Evolutionary conservation across 2,797 vertebrate genomes (phyloP).

Genomic region (Hafferia zeledoni): DNA sequence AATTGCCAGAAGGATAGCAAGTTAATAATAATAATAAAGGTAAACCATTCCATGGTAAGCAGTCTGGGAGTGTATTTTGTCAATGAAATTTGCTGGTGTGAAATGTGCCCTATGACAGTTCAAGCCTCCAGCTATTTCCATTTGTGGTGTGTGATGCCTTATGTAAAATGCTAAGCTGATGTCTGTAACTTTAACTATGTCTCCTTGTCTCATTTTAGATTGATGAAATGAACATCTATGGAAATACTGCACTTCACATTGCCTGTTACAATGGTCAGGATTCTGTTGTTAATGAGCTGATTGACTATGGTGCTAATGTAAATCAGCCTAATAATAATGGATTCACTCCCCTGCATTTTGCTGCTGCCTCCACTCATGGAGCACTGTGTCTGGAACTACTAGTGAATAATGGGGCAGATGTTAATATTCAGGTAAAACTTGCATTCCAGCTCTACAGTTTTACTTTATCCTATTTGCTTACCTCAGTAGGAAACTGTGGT

Average conservation of each 20-base stretch:
- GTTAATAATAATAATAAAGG: neutral
- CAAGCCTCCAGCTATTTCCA: conserved; percentile 32
- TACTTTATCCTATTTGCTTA: neutral
- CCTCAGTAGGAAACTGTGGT: neutral
- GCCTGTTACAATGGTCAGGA: conserved; percentile 97
- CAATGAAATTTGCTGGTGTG: conserved; percentile 21
- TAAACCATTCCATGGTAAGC: neutral
- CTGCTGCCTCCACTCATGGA: conserved; percentile 92
- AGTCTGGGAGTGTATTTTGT: conserved; percentile 31
- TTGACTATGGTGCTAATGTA: conserved; percentile 94
- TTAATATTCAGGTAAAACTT: conserved; percentile 90
- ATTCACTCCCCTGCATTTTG: conserved; percentile 96
- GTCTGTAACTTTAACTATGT: neutral
- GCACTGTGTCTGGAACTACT: conserved; percentile 93
- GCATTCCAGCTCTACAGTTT: neutral
- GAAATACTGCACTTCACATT: conserved; percentile 94
- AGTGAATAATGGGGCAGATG: conserved; percentile 94
- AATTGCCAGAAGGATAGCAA: neutral
- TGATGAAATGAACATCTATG: conserved; percentile 93
- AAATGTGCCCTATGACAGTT: neutral
- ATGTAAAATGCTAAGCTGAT: conserved; percentile 8
- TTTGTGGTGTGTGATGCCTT: neutral
- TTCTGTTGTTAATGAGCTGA: conserved; percentile 92
- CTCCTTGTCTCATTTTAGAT: conserved; percentile 79
- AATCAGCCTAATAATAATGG: conserved; percentile 95